Evolutionary conservation across 2,888 invertebrate species (phyloP).

Genomic region (Pollenia labialis): DNA sequence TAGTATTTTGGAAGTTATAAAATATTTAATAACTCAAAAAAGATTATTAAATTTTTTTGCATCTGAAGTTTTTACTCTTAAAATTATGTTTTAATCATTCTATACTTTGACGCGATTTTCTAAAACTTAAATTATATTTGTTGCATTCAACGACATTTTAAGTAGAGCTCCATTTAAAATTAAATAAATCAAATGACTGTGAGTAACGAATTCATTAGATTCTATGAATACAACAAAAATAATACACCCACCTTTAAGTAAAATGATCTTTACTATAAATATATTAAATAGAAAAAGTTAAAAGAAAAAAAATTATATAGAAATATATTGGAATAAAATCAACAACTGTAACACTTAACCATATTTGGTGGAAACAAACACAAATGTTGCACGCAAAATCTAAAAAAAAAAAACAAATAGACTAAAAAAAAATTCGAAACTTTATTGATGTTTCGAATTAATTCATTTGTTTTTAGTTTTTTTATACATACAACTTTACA

Average conservation of each 20-base stretch:
- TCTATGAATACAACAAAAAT: conserved; percentile 4
- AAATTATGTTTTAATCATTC: no score
- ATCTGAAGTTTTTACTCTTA: no score
- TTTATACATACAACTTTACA: neutral
- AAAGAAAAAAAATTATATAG: conserved; percentile 28
- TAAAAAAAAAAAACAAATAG: conserved; percentile 42
- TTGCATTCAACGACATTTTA: conserved; percentile 45
- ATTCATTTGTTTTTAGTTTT: conserved; percentile 41
- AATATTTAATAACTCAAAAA: no score
- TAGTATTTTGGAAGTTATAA: no score
- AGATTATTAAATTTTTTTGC: no score
- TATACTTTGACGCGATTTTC: neutral
- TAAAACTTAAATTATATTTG: conserved; percentile 14
- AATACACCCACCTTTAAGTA: conserved; percentile 57
- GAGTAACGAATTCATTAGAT: conserved; percentile 43
- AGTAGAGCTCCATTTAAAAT: neutral
- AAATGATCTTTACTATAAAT: conserved; percentile 46
- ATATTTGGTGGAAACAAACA: conserved; percentile 64
- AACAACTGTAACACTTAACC: conserved; percentile 72
- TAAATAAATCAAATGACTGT: conserved; percentile 11
- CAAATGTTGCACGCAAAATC: conserved; percentile 44
- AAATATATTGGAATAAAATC: conserved; percentile 46
- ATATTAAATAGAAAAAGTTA: conserved; percentile 2
- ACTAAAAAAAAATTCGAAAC: conserved; percentile 46
- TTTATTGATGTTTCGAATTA: conserved; percentile 23